Percentiles rank a stretch among this genome's conserved stretches.
Evolutionary conservation across 2,113 vertebrate genomes (phyloP).

Genomic region (Myiopsitta monachus): DNA sequence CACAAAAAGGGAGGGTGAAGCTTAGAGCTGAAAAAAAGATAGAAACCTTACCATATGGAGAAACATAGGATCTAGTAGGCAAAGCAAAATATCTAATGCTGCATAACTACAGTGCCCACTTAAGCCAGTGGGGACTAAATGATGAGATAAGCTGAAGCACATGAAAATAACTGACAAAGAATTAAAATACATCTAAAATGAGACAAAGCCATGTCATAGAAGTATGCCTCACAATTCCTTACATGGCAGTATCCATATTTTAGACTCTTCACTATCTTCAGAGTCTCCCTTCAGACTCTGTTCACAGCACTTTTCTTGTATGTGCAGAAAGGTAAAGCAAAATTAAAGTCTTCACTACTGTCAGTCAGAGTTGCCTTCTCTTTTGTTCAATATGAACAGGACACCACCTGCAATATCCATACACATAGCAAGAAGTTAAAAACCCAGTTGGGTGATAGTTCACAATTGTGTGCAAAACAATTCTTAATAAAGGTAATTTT

Average conservation of each 20-base stretch:
- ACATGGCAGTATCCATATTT: background rate
- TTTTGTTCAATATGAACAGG: background rate
- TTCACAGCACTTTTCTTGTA: background rate
- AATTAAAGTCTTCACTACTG: background rate
- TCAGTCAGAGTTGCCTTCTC: background rate
- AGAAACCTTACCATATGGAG: background rate
- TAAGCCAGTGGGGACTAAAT: background rate
- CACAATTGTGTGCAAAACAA: background rate
- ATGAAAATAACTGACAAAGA: background rate
- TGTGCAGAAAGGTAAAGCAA: background rate
- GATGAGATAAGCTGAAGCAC: background rate
- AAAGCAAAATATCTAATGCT: background rate
- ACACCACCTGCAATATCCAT: background rate
- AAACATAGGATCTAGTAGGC: background rate
- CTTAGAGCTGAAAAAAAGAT: background rate
- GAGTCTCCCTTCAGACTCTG: background rate
- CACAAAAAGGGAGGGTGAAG: background rate
- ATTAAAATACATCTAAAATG: background rate
- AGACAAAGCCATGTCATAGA: background rate
- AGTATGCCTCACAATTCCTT: background rate
- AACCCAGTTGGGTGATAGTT: background rate
- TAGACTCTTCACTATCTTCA: background rate
- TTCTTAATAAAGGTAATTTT: background rate
- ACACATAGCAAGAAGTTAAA: background rate
- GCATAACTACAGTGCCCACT: background rate